Evolutionary conservation across 2,888 invertebrate species (phyloP).

Genomic region (Polydrusus tereticollis): DNA sequence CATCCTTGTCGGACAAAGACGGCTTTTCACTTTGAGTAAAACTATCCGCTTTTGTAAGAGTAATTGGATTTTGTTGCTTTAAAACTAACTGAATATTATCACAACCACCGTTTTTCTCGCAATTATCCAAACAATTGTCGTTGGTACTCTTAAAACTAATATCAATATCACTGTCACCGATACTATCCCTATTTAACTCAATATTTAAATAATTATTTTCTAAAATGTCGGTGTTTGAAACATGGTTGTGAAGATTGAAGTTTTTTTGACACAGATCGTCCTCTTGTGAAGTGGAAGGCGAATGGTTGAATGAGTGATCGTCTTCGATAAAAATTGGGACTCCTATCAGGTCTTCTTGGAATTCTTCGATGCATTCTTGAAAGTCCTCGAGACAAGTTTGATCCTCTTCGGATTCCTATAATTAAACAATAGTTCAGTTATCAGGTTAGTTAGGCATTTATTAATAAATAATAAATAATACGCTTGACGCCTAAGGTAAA

Average conservation of each 20-base stretch:
- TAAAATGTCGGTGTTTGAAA: conserved; percentile 46
- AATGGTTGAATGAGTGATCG: conserved; percentile 69
- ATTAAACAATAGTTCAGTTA: conserved; percentile 23
- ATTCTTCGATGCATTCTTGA: conserved; percentile 76
- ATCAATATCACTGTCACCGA: conserved; percentile 60
- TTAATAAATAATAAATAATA: too few species aligned
- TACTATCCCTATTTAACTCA: conserved; percentile 49
- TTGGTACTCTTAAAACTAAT: conserved; percentile 61
- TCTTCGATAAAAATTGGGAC: conserved; percentile 75
- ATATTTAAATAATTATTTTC: conserved; percentile 51
- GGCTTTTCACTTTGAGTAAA: conserved; percentile 58
- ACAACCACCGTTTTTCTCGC: conserved; percentile 42
- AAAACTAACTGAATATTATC: conserved; percentile 44
- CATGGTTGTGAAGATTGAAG: conserved; percentile 25
- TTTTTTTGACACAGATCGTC: conserved; percentile 59
- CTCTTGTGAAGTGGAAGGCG: conserved; percentile 60
- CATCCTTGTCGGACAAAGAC: conserved; percentile 63
- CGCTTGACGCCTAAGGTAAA: too few species aligned
- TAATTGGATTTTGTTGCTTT: conserved; percentile 4
- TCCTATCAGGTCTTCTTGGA: conserved; percentile 74
- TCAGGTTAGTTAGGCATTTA: too few species aligned
- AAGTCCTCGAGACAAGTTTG: conserved; percentile 76
- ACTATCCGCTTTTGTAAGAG: conserved; percentile 50
- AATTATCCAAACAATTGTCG: conserved; percentile 52
- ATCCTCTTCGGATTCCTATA: conserved; percentile 72